Percentiles rank a stretch among this genome's conserved stretches.
These are phyloP conservation scores for Xenus cinereus DNA, from an alignment of 2,113 vertebrate genomes.

Conservation along the genomic window DNA sequence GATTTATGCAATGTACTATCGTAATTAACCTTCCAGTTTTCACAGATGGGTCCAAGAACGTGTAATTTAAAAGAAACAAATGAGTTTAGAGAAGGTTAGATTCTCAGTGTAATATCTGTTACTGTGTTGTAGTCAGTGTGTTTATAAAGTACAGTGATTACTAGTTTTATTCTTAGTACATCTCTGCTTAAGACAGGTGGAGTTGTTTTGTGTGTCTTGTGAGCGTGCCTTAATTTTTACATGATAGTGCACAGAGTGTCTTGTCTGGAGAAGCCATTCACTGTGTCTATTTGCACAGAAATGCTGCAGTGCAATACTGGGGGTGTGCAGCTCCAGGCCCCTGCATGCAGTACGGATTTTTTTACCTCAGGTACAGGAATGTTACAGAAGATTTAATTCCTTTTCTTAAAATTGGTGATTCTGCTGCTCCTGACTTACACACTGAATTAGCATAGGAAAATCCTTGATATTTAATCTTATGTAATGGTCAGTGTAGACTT, in stretches of 20 bases:
- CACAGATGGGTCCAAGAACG: conserved; percentile 72
- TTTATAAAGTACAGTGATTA: conserved; percentile 5
- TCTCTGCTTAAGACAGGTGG: conserved; percentile 11
- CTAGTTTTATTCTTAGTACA: neutral
- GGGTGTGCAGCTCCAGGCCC: conserved; percentile 12
- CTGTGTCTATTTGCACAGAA: conserved; percentile 48
- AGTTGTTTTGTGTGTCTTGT: conserved; percentile 1
- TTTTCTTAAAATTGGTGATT: conserved; percentile 48
- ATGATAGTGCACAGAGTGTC: neutral
- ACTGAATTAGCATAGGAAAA: conserved; percentile 1
- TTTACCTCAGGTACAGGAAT: conserved; percentile 30
- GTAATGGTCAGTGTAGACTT: neutral
- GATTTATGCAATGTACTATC: conserved; percentile 67
- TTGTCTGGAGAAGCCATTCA: conserved; percentile 42
- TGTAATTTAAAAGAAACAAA: conserved; percentile 72
- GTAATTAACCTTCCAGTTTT: conserved; percentile 73
- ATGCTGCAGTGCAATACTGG: conserved; percentile 40
- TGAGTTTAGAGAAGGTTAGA: conserved; percentile 29
- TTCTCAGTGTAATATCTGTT: conserved; percentile 36
- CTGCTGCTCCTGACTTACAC: neutral
- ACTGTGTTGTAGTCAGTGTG: neutral
- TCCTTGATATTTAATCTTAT: neutral
- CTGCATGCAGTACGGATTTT: neutral
- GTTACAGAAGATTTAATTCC: conserved; percentile 39
- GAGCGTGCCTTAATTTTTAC: neutral